Percentiles rank a stretch among this genome's conserved stretches.
Evolutionary conservation across 2,888 invertebrate species (phyloP).

Genomic region (Scaptomyza reducta): DNA sequence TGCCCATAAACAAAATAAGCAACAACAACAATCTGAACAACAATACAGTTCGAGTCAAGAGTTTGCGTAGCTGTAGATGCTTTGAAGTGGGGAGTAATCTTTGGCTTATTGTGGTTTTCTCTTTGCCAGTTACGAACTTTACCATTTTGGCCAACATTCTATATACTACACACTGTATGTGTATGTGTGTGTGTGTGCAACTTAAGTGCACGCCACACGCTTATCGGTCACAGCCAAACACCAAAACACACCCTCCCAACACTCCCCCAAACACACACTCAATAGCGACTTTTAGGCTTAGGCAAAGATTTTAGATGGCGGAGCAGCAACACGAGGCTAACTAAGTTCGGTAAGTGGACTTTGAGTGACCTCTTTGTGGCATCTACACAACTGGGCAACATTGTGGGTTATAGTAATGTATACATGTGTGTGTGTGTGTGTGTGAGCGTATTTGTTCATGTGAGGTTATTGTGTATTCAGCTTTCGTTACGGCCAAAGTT

Average conservation of each 20-base stretch:
- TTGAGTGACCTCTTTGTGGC: conserved; percentile 75
- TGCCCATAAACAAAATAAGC: conserved; percentile 48
- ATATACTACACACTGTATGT: background rate
- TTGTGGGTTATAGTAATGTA: conserved; percentile 9
- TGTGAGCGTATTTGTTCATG: no score
- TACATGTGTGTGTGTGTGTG: background rate
- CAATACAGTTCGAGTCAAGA: conserved; percentile 27
- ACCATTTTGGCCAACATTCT: conserved; percentile 46
- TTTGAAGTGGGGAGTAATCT: conserved; percentile 47
- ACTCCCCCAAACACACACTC: conserved; percentile 25
- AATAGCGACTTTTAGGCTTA: conserved; percentile 73
- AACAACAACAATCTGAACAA: background rate
- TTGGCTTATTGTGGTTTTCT: conserved; percentile 72
- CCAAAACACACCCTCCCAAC: conserved; percentile 18
- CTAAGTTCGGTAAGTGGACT: conserved; percentile 74
- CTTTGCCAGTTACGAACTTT: conserved; percentile 71
- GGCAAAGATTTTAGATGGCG: conserved; percentile 65
- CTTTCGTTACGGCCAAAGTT: conserved; percentile 52
- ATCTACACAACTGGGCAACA: conserved; percentile 38
- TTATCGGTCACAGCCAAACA: conserved; percentile 68
- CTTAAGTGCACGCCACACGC: conserved; percentile 75
- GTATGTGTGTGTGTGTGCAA: conserved; percentile 46
- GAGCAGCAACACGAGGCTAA: conserved; percentile 30
- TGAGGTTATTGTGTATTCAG: conserved; percentile 41
- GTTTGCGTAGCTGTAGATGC: conserved; percentile 20